Evolutionary conservation across 2,797 vertebrate genomes (phyloP), one percentile per base, ranked within the genome.

Genomic region (Brachyrhaphis roseni): DNA sequence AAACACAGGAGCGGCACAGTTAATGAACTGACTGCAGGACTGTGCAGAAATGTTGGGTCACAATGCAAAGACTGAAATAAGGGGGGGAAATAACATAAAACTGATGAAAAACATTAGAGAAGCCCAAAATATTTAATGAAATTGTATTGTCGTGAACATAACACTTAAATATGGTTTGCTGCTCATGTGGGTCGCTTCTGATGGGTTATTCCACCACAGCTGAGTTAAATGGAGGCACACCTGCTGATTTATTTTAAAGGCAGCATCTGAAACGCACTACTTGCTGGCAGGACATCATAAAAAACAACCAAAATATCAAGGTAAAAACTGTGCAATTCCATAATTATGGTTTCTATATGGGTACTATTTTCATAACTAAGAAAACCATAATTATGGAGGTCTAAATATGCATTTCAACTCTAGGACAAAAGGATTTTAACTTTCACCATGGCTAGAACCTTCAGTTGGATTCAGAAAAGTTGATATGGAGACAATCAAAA

Each of bases 41-140:
- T 82, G 64, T 34, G 62, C 74, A 76, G 77, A 77, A 64, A 78
- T 80, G 76, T 64, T 55, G 64, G 76, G 75, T 41, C 78, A 53
- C 46, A 5, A 80, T 28, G 43, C 7, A 46, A 46, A 72, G n/a
- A 72, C 41, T 16, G 43, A 18, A 72, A n/a, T 71, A 6, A 59
- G n/a, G 5, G n/a, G 57, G 2, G 0, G 1, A 18, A 68, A 68
- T 43, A 43, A 70, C 41, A 8, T 46, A 53, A 53, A 26, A 11
- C 23, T 53, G 23, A 53, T 46, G 26, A 28, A 46, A 46, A 45
- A 28, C 26, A 45, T 46, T 70, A 15, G 26, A 26, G 41, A 43
- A 68, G 36, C 10, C 64, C 20, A 13, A 70, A 72, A 72, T 31
- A 28, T 72, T 72, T 28, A 16, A 46, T 18, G 41, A 46, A 46